phyloP scores from a whole-genome alignment of 1,140 invertebrate species.

The Lepidurus packardi region DNA sequence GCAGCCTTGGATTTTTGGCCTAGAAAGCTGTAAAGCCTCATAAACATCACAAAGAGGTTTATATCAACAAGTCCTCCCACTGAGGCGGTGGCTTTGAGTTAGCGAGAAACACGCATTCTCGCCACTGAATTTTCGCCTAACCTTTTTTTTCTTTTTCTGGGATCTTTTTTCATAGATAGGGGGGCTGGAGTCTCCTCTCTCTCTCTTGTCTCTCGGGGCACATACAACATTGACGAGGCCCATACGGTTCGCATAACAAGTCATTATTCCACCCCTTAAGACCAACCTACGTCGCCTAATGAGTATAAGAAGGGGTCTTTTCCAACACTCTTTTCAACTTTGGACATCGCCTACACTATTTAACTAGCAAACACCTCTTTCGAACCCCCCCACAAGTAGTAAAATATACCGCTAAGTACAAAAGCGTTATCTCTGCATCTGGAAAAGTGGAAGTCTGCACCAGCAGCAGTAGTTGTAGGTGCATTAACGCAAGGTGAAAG shows the following conservation, averaged over 20 bases:
- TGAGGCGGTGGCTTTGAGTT: constrained; percentile 20
- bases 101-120: constrained; percentile 16
- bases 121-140: constrained; percentile 13
- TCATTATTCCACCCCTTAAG: constrained; percentile 15
- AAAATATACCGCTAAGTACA: background rate
- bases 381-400: background rate
- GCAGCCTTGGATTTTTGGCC: background rate
- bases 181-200: background rate
- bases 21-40: constrained; percentile 18
- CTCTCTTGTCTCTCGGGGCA: background rate
- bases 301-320: constrained; percentile 15
- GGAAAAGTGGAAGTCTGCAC: background rate
- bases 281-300: constrained; percentile 1
- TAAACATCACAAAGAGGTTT: constrained; percentile 1
- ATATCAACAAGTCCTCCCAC: constrained; percentile 21
- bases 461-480: background rate
- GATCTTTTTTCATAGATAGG: background rate
- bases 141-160: background rate
- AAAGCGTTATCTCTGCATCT: constrained; percentile 6
- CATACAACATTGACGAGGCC: constrained; percentile 4
- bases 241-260: constrained; percentile 15
- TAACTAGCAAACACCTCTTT: constrained; percentile 16
- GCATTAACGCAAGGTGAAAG: background rate
- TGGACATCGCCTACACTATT: constrained; percentile 14
- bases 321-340: constrained; percentile 9